Conservation (phyloP, 2,113 vertebrate species). For the Protobothrops mucrosquamatus region DNA sequence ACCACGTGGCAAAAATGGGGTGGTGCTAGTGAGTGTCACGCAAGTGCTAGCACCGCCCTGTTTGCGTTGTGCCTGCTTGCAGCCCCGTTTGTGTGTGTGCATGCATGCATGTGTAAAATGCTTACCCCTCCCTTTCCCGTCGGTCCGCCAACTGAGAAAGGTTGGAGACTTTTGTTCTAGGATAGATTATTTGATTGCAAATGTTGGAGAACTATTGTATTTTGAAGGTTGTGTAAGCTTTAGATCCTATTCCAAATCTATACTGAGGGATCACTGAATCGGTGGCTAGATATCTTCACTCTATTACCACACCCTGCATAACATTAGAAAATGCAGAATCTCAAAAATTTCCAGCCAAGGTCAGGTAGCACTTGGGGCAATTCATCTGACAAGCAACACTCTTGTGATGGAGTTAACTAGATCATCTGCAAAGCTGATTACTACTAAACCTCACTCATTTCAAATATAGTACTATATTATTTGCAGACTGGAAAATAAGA, state of each 20-base stretch:
- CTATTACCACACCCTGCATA: not conserved
- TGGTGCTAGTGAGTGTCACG: no score
- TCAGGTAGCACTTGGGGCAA: constrained; percentile 7
- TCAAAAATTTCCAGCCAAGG: constrained; percentile 37
- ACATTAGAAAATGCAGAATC: constrained; percentile 14
- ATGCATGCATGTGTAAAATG: no score
- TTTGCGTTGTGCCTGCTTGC: no score
- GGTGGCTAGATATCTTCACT: constrained; percentile 14
- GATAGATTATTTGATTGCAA: not conserved
- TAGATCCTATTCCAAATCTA: accelerated
- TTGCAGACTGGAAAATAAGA: constrained; percentile 16
- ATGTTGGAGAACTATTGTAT: not conserved
- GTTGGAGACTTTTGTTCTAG: no score
- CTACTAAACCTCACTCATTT: constrained; percentile 22
- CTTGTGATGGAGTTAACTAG: constrained; percentile 37
- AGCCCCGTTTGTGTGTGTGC: no score
- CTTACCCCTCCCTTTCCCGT: no score
- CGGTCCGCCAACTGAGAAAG: no score
- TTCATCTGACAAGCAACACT: constrained; percentile 44
- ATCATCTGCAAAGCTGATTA: constrained; percentile 49
- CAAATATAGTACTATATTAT: not conserved
- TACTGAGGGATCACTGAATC: constrained; percentile 1
- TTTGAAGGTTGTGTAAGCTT: constrained; percentile 2
- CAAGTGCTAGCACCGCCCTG: no score
- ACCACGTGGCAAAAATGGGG: no score